These are phyloP conservation scores for Ammospiza caudacuta DNA, from an alignment of 2,113 vertebrate genomes.

Conservation along the genomic window DNA sequence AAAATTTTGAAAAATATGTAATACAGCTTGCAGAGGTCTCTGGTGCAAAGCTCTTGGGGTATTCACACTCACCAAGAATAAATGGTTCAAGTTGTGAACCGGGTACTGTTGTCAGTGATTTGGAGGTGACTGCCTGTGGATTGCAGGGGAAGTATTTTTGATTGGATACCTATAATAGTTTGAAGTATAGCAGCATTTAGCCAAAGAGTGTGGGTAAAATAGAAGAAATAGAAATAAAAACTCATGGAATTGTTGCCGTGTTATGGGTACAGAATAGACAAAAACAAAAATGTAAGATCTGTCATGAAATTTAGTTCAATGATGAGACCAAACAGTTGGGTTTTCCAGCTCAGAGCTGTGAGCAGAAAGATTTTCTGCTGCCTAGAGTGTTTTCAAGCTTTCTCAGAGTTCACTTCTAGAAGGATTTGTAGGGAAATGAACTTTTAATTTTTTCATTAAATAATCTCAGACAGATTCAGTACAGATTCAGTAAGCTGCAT, in stretches of 20 bases:
- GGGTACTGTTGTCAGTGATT: not conserved
- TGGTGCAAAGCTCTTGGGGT: not conserved
- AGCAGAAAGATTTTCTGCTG: not conserved
- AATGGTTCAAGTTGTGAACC: not conserved
- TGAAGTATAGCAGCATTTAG: not conserved
- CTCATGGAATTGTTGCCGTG: not conserved
- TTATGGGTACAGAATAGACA: not conserved
- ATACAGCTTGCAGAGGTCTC: not conserved
- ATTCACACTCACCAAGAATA: not conserved
- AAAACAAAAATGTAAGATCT: not conserved
- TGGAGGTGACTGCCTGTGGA: not conserved
- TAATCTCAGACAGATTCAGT: not conserved
- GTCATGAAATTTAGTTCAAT: not conserved
- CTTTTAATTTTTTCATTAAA: not conserved
- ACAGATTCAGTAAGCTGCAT: not conserved
- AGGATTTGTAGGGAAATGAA: not conserved
- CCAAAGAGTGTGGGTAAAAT: not conserved
- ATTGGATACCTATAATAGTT: not conserved
- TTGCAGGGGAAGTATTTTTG: not conserved
- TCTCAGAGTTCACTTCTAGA: not conserved
- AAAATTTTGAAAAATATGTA: not conserved
- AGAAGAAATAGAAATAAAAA: not conserved
- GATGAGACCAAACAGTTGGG: not conserved
- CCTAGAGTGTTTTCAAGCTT: not conserved
- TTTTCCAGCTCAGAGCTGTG: not conserved